Conservation (phyloP, 1,140 invertebrate genomes). For the Trichoplusia ni region DNA sequence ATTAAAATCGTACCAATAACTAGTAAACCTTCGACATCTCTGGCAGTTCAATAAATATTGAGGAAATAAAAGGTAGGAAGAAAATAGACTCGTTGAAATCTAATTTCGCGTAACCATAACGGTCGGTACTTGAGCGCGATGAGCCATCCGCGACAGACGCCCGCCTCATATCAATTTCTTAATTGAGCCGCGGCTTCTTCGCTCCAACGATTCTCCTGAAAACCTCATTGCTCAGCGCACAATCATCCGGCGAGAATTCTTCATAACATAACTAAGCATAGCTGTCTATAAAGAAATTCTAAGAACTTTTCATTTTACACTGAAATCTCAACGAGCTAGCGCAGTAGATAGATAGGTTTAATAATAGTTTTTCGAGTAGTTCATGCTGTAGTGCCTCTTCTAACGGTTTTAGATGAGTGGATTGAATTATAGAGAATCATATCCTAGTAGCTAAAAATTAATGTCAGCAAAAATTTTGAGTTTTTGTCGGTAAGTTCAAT, state of each 20-base stretch:
- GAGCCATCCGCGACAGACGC: slow-evolving; percentile 76
- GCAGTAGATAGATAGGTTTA: not conserved
- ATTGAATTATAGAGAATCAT: too few species aligned
- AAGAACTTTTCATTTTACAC: slow-evolving; percentile 22
- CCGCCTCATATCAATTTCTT: slow-evolving; percentile 76
- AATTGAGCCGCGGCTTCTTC: slow-evolving; percentile 68
- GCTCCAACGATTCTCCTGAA: slow-evolving; percentile 49
- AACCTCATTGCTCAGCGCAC: slow-evolving; percentile 37
- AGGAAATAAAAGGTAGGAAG: slow-evolving; percentile 64
- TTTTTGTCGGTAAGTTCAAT: too few species aligned
- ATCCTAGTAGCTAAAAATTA: too few species aligned
- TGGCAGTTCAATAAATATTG: slow-evolving; percentile 45
- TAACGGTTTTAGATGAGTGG: too few species aligned
- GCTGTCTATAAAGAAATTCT: slow-evolving; percentile 19
- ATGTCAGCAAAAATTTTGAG: too few species aligned
- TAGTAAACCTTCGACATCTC: not conserved
- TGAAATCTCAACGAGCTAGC: not conserved
- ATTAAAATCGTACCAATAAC: not conserved
- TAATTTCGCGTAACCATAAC: slow-evolving; percentile 81
- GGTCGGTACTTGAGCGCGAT: slow-evolving; percentile 71
- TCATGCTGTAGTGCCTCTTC: too few species aligned
- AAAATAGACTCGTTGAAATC: slow-evolving; percentile 81
- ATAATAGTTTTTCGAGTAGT: too few species aligned
- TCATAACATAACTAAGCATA: slow-evolving; percentile 33
- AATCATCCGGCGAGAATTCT: slow-evolving; percentile 27